phyloP scores from a whole-genome alignment of 2,888 invertebrate genomes.

The Dorcus hopei region DNA sequence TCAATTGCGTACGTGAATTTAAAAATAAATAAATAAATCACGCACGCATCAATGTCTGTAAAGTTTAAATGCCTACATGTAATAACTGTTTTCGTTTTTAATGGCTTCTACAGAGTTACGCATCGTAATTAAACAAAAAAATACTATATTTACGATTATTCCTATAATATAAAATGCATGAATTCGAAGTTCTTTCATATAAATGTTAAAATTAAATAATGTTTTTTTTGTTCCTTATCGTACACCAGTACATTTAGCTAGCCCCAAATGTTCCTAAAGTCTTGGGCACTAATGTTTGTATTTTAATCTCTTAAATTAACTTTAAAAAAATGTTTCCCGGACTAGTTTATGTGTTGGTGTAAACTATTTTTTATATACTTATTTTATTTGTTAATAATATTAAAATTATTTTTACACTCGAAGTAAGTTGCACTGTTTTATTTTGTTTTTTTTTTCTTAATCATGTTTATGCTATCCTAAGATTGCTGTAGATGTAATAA shows the following conservation, averaged over 20 bases:
- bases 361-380: too few relatives aligned
- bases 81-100: not conserved
- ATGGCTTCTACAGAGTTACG: too few relatives aligned
- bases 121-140: too few relatives aligned
- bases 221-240: conserved; percentile 10
- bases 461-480: conserved; percentile 24
- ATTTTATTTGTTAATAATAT: too few relatives aligned
- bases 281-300: too few relatives aligned
- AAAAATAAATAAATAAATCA: not conserved
- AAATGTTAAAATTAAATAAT: conserved; percentile 7
- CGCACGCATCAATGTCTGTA: not conserved
- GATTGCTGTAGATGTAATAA: conserved; percentile 44
- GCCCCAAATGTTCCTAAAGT: not conserved
- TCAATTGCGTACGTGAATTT: not conserved
- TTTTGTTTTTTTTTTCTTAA: too few relatives aligned
- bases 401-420: too few relatives aligned
- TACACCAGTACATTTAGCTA: not conserved
- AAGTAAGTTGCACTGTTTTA: too few relatives aligned
- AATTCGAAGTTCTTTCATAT: conserved; percentile 8
- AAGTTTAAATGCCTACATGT: not conserved
- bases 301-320: too few relatives aligned
- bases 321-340: too few relatives aligned
- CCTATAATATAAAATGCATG: not conserved
- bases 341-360: too few relatives aligned
- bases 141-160: too few relatives aligned